Base-by-base conservation (phyloP, 2,888 invertebrate species). In the Apamea sordens region DNA sequence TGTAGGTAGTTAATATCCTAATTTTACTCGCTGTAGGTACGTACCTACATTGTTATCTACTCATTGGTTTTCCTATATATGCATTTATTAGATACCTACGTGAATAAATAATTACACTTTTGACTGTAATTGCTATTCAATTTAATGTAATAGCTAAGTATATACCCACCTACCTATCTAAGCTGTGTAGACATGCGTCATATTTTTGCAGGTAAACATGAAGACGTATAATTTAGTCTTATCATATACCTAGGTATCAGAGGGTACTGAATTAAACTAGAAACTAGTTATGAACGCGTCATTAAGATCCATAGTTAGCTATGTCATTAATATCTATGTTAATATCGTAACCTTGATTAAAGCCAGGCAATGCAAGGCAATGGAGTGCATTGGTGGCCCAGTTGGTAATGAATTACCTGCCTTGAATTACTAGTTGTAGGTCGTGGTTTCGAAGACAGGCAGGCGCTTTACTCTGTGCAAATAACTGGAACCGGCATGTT, bases 221-320 rank as follows among this genome's bases (percentile, higher is more conserved):
- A 32, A 24, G 18, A 56, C n/a, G 18, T 41, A 28, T 53, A 44
- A 79, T 56, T 44, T 32, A 56, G 15, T 15, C 3, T 56, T n/a
- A 56, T 64, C 2, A 44, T 65, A 56, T 1, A 28, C 32, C 21
- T 44, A 78, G 56, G 44, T 53, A 64, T 47, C 32, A 53, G 32
- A 77, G 50, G 13, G 24, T 50, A 50, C n/a, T 47, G 24, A 77
- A 77, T 24, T 50, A 32, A n/a, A 44, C n/a, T n/a, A 41, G n/a
- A 32, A 64, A 21, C 21, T 79, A 47, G 32, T 56, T 36, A 10
- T 0, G n/a, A 79, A 28, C 28, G 68, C 36, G 8, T 28, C 18
- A 76, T 63, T 61, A n/a, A 36, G 1, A 8, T 24, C 24, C 3
- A 24, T 61, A 6, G 47, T 15, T 47, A 47, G 13, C 0, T 47